A percentile compares a stretch with the other conserved stretches of the same genome.
Conservation (phyloP, 2,888 invertebrate species). For the Bugulina stolonifera region DNA sequence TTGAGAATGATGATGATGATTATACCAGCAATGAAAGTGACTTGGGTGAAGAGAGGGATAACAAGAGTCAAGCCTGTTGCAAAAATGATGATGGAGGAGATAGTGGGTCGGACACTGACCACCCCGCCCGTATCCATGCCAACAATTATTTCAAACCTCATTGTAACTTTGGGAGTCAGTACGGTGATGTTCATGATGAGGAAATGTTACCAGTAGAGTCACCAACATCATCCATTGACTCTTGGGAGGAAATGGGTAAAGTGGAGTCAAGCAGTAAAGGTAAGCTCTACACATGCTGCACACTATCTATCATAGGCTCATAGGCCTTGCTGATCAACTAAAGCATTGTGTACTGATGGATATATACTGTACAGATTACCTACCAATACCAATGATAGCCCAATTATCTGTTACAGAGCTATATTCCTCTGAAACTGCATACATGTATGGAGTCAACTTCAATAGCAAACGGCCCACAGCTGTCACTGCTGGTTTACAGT, state of each 20-base stretch:
- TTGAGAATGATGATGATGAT: neutral
- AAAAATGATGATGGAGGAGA: neutral
- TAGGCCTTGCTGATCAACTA: too few species aligned
- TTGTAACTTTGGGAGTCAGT: too few species aligned
- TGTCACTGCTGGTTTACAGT: too few species aligned
- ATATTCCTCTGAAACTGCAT: too few species aligned
- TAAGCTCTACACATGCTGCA: too few species aligned
- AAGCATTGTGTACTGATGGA: too few species aligned
- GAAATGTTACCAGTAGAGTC: neutral
- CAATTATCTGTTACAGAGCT: too few species aligned
- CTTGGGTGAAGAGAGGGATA: neutral
- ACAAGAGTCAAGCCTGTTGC: neutral
- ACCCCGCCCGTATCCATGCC: too few species aligned
- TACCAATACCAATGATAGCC: too few species aligned
- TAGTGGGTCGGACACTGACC: neutral
- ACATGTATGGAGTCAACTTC: neutral
- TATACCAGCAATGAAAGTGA: neutral
- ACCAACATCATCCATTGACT: neutral
- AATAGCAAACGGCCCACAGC: neutral
- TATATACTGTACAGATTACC: too few species aligned
- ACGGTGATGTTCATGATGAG: neutral
- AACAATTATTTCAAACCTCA: too few species aligned
- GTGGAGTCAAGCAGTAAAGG: neutral
- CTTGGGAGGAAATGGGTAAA: neutral
- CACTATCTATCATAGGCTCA: too few species aligned